phyloP scores from a whole-genome alignment of 2,797 vertebrate species.

The Lagocephalus sceleratus region DNA sequence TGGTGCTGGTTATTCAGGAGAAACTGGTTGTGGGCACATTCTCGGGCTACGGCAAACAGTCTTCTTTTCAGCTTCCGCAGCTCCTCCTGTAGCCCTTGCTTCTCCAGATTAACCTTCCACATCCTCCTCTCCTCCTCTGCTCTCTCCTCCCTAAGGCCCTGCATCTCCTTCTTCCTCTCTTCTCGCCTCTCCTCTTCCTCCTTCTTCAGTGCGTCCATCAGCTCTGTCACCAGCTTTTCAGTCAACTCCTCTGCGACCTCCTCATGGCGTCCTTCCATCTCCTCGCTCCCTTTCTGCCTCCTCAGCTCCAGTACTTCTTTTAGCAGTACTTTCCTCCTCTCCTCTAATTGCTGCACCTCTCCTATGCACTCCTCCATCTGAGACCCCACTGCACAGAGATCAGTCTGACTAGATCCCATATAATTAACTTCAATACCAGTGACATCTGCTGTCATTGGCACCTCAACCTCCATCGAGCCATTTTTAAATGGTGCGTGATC shows the following conservation, averaged over 20 bases:
- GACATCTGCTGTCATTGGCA: neutral
- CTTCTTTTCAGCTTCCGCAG: conserved; percentile 81
- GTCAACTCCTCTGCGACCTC: conserved; percentile 68
- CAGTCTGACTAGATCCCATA: conserved; percentile 10
- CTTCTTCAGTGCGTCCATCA: conserved; percentile 70
- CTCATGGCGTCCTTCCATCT: conserved; percentile 66
- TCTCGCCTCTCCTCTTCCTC: conserved; percentile 78
- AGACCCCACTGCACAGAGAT: conserved; percentile 69
- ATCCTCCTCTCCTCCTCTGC: conserved; percentile 78
- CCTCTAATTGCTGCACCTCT: conserved; percentile 81
- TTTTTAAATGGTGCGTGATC: conserved; percentile 61
- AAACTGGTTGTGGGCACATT: conserved; percentile 84
- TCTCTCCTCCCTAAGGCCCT: conserved; percentile 64
- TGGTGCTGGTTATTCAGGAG: conserved; percentile 77
- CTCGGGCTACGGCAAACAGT: conserved; percentile 83
- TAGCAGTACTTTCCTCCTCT: conserved; percentile 81
- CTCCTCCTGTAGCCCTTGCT: conserved; percentile 82
- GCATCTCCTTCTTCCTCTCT: conserved; percentile 78
- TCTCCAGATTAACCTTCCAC: conserved; percentile 83
- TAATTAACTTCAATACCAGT: conserved; percentile 4
- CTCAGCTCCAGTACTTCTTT: conserved; percentile 79
- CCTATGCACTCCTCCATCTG: conserved; percentile 86
- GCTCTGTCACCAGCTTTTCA: conserved; percentile 73
- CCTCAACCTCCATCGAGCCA: conserved; percentile 12
- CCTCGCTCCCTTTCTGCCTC: conserved; percentile 68